phyloP scores from a whole-genome alignment of 64 coral and sea anemone genomes.

The Cladopsammia gracilis region DNA sequence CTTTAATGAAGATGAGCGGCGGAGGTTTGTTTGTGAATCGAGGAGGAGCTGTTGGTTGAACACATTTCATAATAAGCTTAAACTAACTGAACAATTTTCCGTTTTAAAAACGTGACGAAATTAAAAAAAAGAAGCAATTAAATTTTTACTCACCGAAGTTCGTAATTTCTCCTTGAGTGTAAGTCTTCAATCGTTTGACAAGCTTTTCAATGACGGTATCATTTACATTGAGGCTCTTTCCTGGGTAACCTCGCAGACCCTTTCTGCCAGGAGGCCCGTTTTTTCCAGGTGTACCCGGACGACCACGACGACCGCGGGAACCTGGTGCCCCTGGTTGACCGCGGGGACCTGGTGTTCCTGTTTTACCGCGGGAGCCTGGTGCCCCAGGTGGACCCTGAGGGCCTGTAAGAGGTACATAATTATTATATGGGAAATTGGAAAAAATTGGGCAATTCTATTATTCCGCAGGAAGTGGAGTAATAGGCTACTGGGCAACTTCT shows the following conservation, averaged over 20 bases:
- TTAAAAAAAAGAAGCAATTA: neutral
- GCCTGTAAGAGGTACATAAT: neutral
- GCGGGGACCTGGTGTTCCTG: neutral
- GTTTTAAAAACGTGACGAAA: neutral
- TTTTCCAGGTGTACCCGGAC: neutral
- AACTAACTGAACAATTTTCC: neutral
- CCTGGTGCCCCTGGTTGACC: neutral
- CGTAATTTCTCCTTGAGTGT: neutral
- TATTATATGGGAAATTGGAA: no score
- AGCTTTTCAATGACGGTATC: neutral
- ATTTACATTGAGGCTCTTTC: neutral
- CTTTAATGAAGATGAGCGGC: slow-evolving; percentile 2
- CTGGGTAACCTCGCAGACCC: neutral
- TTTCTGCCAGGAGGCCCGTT: neutral
- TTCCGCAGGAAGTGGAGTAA: no score
- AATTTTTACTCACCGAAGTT: neutral
- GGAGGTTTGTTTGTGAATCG: slow-evolving; percentile 17
- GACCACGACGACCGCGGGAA: neutral
- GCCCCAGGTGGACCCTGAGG: neutral
- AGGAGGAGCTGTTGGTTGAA: slow-evolving; percentile 38
- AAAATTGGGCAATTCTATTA: no score
- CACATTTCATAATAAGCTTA: neutral
- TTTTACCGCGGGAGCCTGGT: neutral
- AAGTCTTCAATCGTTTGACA: neutral
- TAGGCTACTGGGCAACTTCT: no score